These are phyloP conservation scores for Pseudopleuronectes americanus DNA, from an alignment of 2,797 vertebrate species.

Conservation along the genomic window DNA sequence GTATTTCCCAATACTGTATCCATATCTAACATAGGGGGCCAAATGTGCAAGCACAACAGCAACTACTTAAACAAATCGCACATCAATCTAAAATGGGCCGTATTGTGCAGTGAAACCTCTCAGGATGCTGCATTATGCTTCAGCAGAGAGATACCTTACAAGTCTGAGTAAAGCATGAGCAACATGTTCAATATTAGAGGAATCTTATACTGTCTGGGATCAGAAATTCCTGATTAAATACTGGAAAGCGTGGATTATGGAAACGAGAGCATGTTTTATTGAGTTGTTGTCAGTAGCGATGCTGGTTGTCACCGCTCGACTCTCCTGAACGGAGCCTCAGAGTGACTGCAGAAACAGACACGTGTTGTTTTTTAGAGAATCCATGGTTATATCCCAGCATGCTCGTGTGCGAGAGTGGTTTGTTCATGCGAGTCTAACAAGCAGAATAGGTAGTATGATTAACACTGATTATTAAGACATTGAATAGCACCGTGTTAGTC, in stretches of 20 bases:
- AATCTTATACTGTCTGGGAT: conserved; percentile 4
- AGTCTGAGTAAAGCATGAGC: conserved; percentile 37
- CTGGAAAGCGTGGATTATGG: conserved; percentile 2
- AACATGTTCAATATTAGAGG: conserved; percentile 3
- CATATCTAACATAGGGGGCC: conserved; percentile 3
- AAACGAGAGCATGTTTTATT: conserved; percentile 11
- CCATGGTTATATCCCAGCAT: conserved; percentile 6
- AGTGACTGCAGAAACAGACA: conserved; percentile 22
- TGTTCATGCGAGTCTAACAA: conserved; percentile 74
- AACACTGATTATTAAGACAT: conserved; percentile 67
- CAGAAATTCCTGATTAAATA: conserved; percentile 13
- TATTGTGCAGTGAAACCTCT: conserved; percentile 18
- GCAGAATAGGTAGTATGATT: conserved; percentile 69
- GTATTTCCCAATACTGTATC: neutral
- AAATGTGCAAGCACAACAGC: conserved; percentile 20
- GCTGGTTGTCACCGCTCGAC: conserved; percentile 8
- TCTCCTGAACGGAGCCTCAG: conserved; percentile 38
- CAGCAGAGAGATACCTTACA: neutral
- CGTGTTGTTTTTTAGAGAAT: conserved; percentile 22
- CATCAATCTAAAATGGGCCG: conserved; percentile 20
- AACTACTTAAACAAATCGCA: conserved; percentile 2
- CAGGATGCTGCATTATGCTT: conserved; percentile 17
- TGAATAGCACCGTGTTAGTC: conserved; percentile 75
- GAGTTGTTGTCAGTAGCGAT: neutral
- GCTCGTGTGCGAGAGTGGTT: conserved; percentile 53